These are phyloP conservation scores for Lithodes maja DNA, from an alignment of 2,888 invertebrate species.

Conservation along the genomic window DNA sequence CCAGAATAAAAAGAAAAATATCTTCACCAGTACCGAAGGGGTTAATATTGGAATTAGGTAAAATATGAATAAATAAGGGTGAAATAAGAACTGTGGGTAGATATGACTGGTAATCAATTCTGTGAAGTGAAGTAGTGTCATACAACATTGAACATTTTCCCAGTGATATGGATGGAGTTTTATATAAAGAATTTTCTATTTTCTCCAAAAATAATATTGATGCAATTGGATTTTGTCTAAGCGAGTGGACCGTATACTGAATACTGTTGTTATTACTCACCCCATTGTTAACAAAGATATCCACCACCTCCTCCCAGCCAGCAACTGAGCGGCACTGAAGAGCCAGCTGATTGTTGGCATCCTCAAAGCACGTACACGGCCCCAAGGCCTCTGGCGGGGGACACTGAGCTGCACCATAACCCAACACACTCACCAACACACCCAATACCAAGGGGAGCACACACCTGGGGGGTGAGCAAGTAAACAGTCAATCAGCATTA, in stretches of 20 bases:
- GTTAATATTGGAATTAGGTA: too few species aligned
- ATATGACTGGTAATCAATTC: too few species aligned
- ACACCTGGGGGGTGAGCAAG: background rate
- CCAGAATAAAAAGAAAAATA: too few species aligned
- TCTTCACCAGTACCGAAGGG: too few species aligned
- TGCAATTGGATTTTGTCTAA: background rate
- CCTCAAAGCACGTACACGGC: slow-evolving; percentile 29
- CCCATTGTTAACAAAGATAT: slow-evolving; percentile 18
- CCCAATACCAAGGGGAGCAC: background rate
- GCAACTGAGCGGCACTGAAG: slow-evolving; percentile 18
- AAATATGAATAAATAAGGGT: too few species aligned
- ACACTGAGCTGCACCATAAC: slow-evolving; percentile 6
- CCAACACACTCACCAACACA: slow-evolving; percentile 3
- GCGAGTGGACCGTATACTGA: background rate
- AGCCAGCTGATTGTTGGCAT: slow-evolving; percentile 11
- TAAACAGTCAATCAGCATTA: background rate
- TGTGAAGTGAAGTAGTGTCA: too few species aligned
- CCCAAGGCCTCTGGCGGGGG: slow-evolving; percentile 24
- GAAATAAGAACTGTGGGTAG: too few species aligned
- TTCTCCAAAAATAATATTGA: background rate
- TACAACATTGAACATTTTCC: background rate
- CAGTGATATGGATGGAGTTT: too few species aligned
- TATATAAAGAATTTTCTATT: background rate
- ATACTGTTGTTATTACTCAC: background rate
- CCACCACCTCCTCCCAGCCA: slow-evolving; percentile 35